phyloP scores from a whole-genome alignment of 2,113 vertebrate genomes.

The Odocoileus virginianus region DNA sequence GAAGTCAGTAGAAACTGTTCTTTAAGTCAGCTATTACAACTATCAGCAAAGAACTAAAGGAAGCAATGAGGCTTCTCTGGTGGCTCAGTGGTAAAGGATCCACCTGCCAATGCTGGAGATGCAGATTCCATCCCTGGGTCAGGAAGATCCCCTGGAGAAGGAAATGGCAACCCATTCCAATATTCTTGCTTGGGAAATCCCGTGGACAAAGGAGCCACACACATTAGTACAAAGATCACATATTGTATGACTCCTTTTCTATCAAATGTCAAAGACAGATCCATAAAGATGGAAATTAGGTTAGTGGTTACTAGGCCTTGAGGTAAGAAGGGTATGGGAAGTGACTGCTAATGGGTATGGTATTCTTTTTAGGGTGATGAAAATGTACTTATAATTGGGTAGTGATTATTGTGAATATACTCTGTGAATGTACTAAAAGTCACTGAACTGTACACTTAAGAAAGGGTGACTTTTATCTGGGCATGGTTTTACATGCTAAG shows the following conservation, averaged over 20 bases:
- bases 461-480: background rate
- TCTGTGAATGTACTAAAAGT: background rate
- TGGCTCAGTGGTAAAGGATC: background rate
- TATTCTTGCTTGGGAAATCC: background rate
- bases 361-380: background rate
- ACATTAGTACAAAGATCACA: background rate
- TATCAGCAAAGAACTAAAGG: background rate
- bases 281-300: background rate
- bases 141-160: background rate
- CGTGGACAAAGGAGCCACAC: background rate
- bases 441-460: background rate
- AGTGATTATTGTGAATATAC: background rate
- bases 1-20: background rate
- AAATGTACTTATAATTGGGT: background rate
- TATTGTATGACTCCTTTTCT: background rate
- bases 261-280: background rate
- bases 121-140: background rate
- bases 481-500: background rate
- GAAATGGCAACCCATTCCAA: background rate
- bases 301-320: background rate
- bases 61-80: background rate
- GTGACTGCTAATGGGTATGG: background rate
- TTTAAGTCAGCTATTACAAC: background rate
- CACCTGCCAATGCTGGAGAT: background rate
- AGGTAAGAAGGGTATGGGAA: background rate